Evolutionary conservation across 2,888 invertebrate species (phyloP).

Genomic region (Trypoxylon attenuatum): DNA sequence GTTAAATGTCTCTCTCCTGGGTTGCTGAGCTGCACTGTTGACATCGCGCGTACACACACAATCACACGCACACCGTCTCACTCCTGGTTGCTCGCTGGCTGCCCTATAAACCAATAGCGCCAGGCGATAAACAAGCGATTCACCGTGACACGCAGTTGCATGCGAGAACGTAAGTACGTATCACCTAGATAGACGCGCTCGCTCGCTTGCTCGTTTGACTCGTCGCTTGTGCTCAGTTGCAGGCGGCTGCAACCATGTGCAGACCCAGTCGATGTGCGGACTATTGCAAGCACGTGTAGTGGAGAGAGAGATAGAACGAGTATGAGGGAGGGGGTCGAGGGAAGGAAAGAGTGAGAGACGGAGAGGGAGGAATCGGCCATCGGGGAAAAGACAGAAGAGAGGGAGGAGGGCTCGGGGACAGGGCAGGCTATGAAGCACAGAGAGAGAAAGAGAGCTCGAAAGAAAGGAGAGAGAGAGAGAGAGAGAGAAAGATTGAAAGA

Average conservation of each 20-base stretch:
- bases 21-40: conserved; percentile 26
- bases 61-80: neutral
- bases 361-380: neutral
- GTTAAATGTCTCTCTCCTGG: conserved; percentile 54
- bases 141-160: conserved; percentile 15
- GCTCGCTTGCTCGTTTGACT: too few species aligned
- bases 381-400: neutral
- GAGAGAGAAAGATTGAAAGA: conserved; percentile 28
- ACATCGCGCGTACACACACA: conserved; percentile 17
- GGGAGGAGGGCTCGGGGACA: too few species aligned
- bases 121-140: conserved; percentile 40
- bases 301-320: conserved; percentile 13
- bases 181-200: neutral
- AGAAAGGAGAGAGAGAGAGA: conserved; percentile 30
- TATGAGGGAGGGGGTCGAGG: neutral
- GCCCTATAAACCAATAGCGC: conserved; percentile 32
- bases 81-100: conserved; percentile 23
- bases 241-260: conserved; percentile 36
- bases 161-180: conserved; percentile 18
- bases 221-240: neutral
- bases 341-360: neutral
- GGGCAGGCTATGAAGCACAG: too few species aligned
- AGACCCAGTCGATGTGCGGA: conserved; percentile 24
- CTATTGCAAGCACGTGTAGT: conserved; percentile 46
- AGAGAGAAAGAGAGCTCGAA: neutral